Conservation (phyloP, 2,888 invertebrate species). For the Unio delphinus region DNA sequence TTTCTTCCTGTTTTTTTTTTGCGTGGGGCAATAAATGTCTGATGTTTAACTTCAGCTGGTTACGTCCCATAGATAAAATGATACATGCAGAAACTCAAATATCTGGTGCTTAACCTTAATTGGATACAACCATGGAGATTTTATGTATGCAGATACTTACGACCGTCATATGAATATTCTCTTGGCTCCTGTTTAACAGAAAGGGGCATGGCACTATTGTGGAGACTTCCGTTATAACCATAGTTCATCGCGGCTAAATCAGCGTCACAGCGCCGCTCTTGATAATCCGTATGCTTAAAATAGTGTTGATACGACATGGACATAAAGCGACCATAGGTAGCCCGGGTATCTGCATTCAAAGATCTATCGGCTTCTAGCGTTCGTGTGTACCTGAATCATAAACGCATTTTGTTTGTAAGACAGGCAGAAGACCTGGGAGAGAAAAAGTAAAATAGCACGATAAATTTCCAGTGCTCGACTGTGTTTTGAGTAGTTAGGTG, state of each 20-base stretch:
- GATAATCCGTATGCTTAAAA: constrained; percentile 43
- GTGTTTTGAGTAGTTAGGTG: too few relatives aligned
- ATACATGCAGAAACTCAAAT: too few relatives aligned
- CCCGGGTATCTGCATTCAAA: constrained; percentile 31
- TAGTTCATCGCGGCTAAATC: constrained; percentile 39
- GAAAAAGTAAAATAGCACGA: too few relatives aligned
- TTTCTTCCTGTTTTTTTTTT: too few relatives aligned
- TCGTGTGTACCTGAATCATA: constrained; percentile 14
- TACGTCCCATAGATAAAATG: too few relatives aligned
- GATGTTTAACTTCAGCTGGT: too few relatives aligned
- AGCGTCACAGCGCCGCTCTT: constrained; percentile 44
- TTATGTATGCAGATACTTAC: constrained; percentile 13
- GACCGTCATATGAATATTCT: constrained; percentile 50
- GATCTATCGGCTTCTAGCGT: constrained; percentile 28
- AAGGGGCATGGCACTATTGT: constrained; percentile 33
- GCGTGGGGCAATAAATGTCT: too few relatives aligned
- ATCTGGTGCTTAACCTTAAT: too few relatives aligned
- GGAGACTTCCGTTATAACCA: constrained; percentile 39
- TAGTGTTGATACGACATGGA: constrained; percentile 47
- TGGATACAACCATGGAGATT: too few relatives aligned
- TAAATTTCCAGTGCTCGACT: too few relatives aligned
- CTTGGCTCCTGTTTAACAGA: constrained; percentile 58
- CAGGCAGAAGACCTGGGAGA: too few relatives aligned
- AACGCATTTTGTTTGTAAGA: background rate
- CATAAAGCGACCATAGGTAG: constrained; percentile 41